Base-by-base conservation (phyloP, 2,888 invertebrate species). In the Choristoneura rosaceana region DNA sequence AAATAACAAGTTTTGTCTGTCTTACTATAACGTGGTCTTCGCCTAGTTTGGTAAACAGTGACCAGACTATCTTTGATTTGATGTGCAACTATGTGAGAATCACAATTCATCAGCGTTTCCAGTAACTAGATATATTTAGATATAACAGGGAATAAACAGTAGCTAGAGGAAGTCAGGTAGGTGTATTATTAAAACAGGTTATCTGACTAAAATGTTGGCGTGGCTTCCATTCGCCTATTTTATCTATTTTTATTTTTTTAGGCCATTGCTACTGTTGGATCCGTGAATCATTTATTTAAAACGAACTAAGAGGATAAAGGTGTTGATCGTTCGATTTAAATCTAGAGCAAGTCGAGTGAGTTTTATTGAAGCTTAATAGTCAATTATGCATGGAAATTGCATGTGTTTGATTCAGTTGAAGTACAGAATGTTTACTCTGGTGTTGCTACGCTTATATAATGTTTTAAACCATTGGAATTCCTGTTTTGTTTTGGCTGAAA, bases 221-320 rank as follows among this genome's bases (percentile, higher is more conserved):
- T n/a, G 61, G 55, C 25, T 58, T 66, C 64, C 59, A 64, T 41
- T 17, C 65, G 41, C 17, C 17, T 50, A 52, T 68, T 70, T 67
- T 58, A 38, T 69, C 68, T 69, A 69, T 69, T 73, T 69, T 60
- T 69, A 64, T 41, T 66, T 60, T 52, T 55, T 66, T 66, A 60
- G 64, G 69, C 58, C 71, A 61, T 47, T 58, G 69, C 73, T 73
- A 69, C 69, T 47, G 61, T 71, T 55, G 61, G 52, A 61, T 55
- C 66, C 5, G 60, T 73, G 73, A 73, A 73, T 73, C 68, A 73
- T 69, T 60, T 64, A 64, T 71, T 55, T 62, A 41, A 41, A 61
- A 66, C 38, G 59, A 47, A 58, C 43, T 38, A 65, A 41, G 64
- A 25, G 41, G 17, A 52, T 17, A n/a, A 38, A 55, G 47, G 34